phyloP scores from a whole-genome alignment of 23 tunicate species.

The Botrylloides violaceus region DNA sequence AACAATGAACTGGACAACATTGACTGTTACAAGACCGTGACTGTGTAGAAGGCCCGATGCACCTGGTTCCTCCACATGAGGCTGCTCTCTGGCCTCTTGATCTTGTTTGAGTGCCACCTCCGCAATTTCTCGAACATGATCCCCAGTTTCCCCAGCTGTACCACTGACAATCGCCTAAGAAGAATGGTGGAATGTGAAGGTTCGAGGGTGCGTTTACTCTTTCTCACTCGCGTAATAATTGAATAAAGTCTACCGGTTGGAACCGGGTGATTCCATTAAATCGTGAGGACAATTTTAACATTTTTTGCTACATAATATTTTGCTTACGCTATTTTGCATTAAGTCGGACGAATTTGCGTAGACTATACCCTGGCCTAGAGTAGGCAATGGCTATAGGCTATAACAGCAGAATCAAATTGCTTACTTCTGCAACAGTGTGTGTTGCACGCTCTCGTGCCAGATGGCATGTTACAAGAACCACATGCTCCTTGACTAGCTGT shows the following conservation, averaged over 20 bases:
- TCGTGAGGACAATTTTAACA: no score
- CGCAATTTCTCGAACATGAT: constrained; percentile 15
- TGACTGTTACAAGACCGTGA: constrained; percentile 7
- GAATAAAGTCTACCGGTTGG: no score
- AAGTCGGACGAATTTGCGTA: no score
- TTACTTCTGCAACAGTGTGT: constrained; percentile 30
- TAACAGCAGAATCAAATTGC: no score
- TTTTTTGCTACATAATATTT: no score
- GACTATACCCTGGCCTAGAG: no score
- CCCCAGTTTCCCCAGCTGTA: constrained; percentile 23
- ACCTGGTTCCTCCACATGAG: constrained; percentile 4
- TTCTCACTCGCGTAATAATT: no score
- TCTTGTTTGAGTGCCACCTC: neutral
- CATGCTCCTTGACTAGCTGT: constrained; percentile 35
- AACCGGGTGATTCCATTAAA: no score
- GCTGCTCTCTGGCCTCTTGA: neutral
- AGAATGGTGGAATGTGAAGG: no score
- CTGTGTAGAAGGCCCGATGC: neutral
- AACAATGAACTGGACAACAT: constrained; percentile 15
- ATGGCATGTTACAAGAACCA: constrained; percentile 34
- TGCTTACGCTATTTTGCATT: no score
- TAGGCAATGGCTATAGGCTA: no score
- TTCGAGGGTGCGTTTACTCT: no score
- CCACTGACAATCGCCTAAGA: constrained; percentile 31
- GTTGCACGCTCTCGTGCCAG: constrained; percentile 19